These are phyloP conservation scores for Drosophila macrospina DNA, from an alignment of 2,888 invertebrate genomes.

Conservation along the genomic window DNA sequence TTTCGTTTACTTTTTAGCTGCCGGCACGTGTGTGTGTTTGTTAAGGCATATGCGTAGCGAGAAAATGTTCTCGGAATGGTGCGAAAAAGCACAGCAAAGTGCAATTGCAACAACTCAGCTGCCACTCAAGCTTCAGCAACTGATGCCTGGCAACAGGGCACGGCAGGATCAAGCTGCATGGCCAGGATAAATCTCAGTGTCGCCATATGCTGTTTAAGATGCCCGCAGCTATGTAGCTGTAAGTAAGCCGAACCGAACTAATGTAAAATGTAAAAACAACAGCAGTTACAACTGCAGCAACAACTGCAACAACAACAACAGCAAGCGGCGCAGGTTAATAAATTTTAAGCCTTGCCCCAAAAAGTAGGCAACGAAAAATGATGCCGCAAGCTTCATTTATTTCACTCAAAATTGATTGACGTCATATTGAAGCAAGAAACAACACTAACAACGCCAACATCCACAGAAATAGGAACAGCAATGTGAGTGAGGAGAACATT, in stretches of 20 bases:
- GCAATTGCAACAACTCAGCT: constrained; percentile 38
- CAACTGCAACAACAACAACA: constrained; percentile 3
- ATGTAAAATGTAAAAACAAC: constrained; percentile 16
- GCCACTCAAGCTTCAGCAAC: constrained; percentile 14
- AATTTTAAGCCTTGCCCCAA: constrained; percentile 60
- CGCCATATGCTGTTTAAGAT: constrained; percentile 53
- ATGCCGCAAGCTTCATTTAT: constrained; percentile 72
- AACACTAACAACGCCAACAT: constrained; percentile 16
- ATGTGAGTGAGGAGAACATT: constrained; percentile 4
- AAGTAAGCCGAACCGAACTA: constrained; percentile 4
- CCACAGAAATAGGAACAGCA: constrained; percentile 30
- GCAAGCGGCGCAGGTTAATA: constrained; percentile 11
- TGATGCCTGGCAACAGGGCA: constrained; percentile 10
- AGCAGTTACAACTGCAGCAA: constrained; percentile 10
- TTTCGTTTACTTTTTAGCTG: constrained; percentile 49
- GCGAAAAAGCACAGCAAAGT: constrained; percentile 31
- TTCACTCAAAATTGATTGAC: constrained; percentile 75
- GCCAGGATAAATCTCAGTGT: constrained; percentile 2
- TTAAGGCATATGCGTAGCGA: constrained; percentile 22
- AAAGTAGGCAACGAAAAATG: constrained; percentile 38
- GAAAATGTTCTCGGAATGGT: constrained; percentile 35
- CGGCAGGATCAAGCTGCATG: background rate
- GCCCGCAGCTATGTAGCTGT: constrained; percentile 1
- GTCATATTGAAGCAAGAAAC: constrained; percentile 51
- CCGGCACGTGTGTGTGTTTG: constrained; percentile 16